Percentiles rank a stretch among this genome's conserved stretches.
These are phyloP conservation scores for Cygnus atratus DNA, from an alignment of 2,113 vertebrate genomes.

Conservation along the genomic window DNA sequence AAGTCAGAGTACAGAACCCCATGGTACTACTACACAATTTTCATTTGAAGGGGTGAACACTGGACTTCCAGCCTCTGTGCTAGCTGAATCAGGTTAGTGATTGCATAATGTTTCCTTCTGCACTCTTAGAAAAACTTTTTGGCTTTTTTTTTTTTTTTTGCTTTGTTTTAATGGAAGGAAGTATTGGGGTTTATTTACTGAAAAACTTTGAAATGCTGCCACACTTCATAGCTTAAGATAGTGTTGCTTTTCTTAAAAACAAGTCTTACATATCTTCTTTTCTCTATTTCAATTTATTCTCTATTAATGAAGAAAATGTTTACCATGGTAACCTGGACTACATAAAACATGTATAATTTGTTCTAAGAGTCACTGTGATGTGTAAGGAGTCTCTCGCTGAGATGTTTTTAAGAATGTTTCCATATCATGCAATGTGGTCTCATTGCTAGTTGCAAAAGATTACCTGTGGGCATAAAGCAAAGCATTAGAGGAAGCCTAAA, in stretches of 20 bases:
- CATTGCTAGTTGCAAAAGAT: slow-evolving; percentile 3
- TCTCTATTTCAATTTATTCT: slow-evolving; percentile 30
- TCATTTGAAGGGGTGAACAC: background rate
- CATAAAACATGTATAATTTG: slow-evolving; percentile 56
- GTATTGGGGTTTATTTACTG: background rate
- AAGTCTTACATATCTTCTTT: background rate
- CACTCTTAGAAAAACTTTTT: background rate
- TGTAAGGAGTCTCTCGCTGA: slow-evolving; percentile 8
- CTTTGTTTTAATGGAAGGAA: background rate
- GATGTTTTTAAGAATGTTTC: slow-evolving; percentile 33
- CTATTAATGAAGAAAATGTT: slow-evolving; percentile 50
- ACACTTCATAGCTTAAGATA: background rate
- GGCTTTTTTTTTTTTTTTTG: background rate
- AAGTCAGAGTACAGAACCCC: background rate
- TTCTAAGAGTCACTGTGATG: slow-evolving; percentile 18
- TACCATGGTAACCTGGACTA: slow-evolving; percentile 55
- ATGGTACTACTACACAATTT: background rate
- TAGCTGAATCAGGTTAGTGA: background rate
- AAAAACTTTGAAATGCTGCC: background rate
- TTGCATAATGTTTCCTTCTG: background rate
- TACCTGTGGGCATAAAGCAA: slow-evolving; percentile 33
- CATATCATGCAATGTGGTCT: background rate
- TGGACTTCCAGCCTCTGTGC: background rate
- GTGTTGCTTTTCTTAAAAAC: slow-evolving; percentile 1
- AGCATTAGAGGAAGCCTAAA: background rate